These are phyloP conservation scores for Marmota flaviventris DNA, from an alignment of 2,113 vertebrate genomes.

Conservation along the genomic window DNA sequence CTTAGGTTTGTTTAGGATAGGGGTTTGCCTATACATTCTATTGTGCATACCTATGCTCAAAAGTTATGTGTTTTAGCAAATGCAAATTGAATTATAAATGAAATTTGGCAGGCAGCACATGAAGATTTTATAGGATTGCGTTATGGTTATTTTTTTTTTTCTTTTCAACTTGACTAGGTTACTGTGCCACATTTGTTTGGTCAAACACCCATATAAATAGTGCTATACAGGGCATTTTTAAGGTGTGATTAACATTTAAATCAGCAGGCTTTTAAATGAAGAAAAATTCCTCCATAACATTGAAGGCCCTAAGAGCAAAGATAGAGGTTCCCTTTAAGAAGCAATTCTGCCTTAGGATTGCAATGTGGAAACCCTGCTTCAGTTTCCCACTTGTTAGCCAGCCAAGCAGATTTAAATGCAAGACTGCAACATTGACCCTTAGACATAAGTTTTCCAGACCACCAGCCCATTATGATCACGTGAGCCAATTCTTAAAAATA, in stretches of 20 bases:
- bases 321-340: not conserved
- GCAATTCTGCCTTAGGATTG: not conserved
- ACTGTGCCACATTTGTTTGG: not conserved
- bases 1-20: not conserved
- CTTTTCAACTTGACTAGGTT: not conserved
- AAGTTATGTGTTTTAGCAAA: not conserved
- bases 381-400: not conserved
- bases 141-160: not conserved
- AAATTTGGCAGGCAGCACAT: not conserved
- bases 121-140: not conserved
- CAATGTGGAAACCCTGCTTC: not conserved
- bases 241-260: conserved; percentile 13
- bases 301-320: conserved; percentile 19
- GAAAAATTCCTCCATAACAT: not conserved
- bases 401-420: not conserved
- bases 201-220: not conserved
- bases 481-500: not conserved
- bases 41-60: not conserved
- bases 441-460: not conserved
- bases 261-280: not conserved
- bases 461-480: not conserved
- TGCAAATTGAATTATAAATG: not conserved
- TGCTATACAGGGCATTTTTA: not conserved
- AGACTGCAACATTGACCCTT: not conserved
- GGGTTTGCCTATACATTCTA: not conserved